Evolutionary conservation across 2,888 invertebrate genomes (phyloP).

Genomic region (Uropetala carovei): DNA sequence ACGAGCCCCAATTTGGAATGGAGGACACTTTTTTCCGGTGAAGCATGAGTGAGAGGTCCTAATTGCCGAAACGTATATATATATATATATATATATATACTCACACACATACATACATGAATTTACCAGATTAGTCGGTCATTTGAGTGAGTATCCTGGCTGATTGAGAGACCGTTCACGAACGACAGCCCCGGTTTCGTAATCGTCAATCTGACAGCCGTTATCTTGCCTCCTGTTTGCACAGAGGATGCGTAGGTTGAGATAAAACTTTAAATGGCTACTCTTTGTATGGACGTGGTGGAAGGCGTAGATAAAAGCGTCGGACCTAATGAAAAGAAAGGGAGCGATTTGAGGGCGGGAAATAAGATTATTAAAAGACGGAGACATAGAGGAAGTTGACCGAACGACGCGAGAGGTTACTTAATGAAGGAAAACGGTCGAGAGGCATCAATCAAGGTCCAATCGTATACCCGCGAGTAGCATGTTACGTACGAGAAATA

Average conservation of each 20-base stretch:
- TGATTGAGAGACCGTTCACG: too few species aligned
- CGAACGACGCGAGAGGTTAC: background rate
- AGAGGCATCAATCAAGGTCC: too few species aligned
- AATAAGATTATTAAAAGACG: background rate
- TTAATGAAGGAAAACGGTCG: background rate
- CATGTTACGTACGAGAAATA: too few species aligned
- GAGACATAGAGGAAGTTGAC: background rate
- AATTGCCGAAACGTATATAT: too few species aligned
- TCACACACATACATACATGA: too few species aligned
- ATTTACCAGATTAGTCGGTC: too few species aligned
- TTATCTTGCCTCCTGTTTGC: background rate
- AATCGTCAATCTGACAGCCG: slow-evolving; percentile 1
- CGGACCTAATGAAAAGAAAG: background rate
- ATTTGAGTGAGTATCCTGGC: too few species aligned
- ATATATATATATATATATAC: too few species aligned
- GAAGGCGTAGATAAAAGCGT: background rate
- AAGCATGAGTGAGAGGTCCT: too few species aligned
- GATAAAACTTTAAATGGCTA: background rate
- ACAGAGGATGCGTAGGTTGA: background rate
- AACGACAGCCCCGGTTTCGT: background rate
- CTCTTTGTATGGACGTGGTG: background rate
- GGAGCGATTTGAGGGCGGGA: background rate
- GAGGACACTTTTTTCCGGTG: too few species aligned
- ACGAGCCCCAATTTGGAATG: too few species aligned
- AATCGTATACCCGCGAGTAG: too few species aligned